Percentiles rank a stretch among this genome's conserved stretches.
Conservation (phyloP, 1,140 invertebrate genomes). For the Drosophila repleta region DNA sequence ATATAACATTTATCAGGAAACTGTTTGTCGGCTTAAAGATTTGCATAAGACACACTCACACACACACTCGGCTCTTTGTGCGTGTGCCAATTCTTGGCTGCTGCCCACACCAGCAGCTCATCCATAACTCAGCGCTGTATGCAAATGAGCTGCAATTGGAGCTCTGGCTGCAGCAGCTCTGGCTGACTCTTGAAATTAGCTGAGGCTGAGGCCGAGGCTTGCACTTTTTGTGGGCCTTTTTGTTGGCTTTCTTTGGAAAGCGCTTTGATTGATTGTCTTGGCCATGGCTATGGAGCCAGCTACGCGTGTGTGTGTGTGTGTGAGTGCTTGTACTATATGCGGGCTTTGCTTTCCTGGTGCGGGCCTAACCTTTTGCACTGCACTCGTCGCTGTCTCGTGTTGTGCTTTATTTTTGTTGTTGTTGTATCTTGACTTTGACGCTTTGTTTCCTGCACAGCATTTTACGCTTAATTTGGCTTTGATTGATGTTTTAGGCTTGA, state of each 20-base stretch:
- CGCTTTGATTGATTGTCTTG: constrained; percentile 74
- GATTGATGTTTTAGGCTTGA: constrained; percentile 73
- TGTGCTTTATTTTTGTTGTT: constrained; percentile 12
- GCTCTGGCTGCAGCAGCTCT: constrained; percentile 7
- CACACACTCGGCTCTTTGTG: constrained; percentile 50
- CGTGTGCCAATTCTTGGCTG: constrained; percentile 68
- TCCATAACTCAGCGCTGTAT: constrained; percentile 47
- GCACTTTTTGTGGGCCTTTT: constrained; percentile 55
- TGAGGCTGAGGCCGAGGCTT: constrained; percentile 29
- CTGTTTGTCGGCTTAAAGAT: constrained; percentile 61
- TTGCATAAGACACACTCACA: constrained; percentile 61
- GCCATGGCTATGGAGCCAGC: constrained; percentile 27
- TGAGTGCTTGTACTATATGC: constrained; percentile 25
- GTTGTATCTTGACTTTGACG: constrained; percentile 39
- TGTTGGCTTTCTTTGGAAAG: constrained; percentile 76
- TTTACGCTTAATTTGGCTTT: constrained; percentile 81
- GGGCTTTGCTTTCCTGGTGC: constrained; percentile 54
- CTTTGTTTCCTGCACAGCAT: constrained; percentile 53
- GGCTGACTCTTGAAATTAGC: constrained; percentile 29
- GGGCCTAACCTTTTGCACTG: constrained; percentile 70
- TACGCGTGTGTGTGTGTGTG: constrained; percentile 3
- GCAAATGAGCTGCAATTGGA: constrained; percentile 54
- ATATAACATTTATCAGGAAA: constrained; percentile 69
- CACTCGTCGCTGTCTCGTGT: constrained; percentile 33
- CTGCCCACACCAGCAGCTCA: constrained; percentile 44